Percentiles rank a stretch among this genome's conserved stretches.
Evolutionary conservation across 1,140 invertebrate genomes (phyloP).

Genomic region (Solen grandis): DNA sequence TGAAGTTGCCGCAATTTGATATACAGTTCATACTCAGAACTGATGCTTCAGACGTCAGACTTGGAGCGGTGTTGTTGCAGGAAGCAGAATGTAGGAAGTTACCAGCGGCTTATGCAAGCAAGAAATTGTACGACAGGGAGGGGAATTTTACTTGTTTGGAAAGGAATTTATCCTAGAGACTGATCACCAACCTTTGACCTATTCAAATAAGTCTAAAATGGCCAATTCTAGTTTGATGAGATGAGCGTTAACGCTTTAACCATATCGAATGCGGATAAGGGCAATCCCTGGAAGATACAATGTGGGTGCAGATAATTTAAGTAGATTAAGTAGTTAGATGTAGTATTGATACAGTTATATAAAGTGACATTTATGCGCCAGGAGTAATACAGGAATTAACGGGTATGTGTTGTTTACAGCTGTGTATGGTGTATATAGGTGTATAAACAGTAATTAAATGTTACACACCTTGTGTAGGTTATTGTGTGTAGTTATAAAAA

Average conservation of each 20-base stretch:
- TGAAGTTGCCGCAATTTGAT: not conserved
- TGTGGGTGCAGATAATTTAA: conserved; percentile 20
- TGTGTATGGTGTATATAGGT: no score
- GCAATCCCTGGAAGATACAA: conserved; percentile 21
- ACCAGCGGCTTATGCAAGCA: conserved; percentile 27
- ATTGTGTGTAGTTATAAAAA: no score
- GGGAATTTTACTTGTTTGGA: conserved; percentile 53
- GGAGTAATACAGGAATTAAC: no score
- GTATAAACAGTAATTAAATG: no score
- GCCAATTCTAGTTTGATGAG: conserved; percentile 53
- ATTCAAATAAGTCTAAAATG: conserved; percentile 38
- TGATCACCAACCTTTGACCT: conserved; percentile 71
- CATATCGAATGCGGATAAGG: conserved; percentile 25
- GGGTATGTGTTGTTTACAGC: no score
- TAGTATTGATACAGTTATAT: no score
- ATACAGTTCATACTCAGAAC: not conserved
- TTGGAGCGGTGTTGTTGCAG: conserved; percentile 10
- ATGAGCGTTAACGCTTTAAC: conserved; percentile 56
- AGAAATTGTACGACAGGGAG: conserved; percentile 40
- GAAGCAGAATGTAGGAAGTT: conserved; percentile 1
- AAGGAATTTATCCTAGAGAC: conserved; percentile 57
- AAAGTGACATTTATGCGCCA: no score
- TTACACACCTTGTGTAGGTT: no score
- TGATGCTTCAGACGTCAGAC: conserved; percentile 2
- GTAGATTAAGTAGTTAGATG: no score